Conservation (phyloP, 2,888 invertebrate species). For the Tridacna crocea region DNA sequence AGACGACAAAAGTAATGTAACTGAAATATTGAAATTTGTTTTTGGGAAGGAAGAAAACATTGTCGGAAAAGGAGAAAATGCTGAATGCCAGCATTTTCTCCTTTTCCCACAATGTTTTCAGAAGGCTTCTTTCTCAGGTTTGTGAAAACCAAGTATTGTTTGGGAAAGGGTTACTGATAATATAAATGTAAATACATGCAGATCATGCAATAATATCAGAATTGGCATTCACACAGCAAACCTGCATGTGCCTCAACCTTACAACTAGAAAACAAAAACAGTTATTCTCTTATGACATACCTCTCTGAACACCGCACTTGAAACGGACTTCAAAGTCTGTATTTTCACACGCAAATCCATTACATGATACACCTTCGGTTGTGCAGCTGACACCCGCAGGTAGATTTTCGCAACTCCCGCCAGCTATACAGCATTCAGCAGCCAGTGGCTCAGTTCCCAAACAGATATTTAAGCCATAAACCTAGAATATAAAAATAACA, state of each 20-base stretch:
- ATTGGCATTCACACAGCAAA: too few relatives aligned
- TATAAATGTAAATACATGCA: too few relatives aligned
- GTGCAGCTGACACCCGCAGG: conserved; percentile 9
- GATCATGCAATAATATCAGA: too few relatives aligned
- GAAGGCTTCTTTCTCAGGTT: too few relatives aligned
- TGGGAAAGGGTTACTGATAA: neutral
- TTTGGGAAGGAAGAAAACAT: too few relatives aligned
- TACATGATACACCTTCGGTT: conserved; percentile 27
- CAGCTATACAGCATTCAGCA: conserved; percentile 59
- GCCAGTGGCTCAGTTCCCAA: conserved; percentile 62
- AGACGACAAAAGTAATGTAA: too few relatives aligned
- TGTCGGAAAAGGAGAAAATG: too few relatives aligned
- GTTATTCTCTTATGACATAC: conserved; percentile 36
- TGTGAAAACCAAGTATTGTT: neutral
- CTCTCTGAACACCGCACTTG: conserved; percentile 67
- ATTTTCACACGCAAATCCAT: conserved; percentile 16
- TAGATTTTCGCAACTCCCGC: conserved; percentile 23
- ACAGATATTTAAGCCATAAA: conserved; percentile 68
- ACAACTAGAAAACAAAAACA: too few relatives aligned
- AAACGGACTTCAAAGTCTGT: conserved; percentile 68
- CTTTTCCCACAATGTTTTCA: too few relatives aligned
- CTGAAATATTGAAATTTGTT: too few relatives aligned
- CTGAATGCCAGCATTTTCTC: too few relatives aligned
- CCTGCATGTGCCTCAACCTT: too few relatives aligned
- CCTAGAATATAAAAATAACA: neutral